phyloP scores from a whole-genome alignment of 2,888 invertebrate species.

The Pheosia gnoma region DNA sequence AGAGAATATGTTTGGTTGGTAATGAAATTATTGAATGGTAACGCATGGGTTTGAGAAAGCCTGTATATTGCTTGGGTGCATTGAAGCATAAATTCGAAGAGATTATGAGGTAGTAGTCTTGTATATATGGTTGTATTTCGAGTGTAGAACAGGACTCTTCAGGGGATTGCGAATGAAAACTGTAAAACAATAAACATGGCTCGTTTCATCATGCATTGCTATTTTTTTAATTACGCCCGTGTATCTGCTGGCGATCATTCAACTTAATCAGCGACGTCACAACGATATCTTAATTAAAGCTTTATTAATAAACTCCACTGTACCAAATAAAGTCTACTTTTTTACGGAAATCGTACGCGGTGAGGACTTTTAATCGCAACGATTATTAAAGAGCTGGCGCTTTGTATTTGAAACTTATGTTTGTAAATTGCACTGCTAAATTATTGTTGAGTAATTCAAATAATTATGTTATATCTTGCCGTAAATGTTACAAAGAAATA shows the following conservation, averaged over 20 bases:
- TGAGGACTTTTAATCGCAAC: constrained; percentile 36
- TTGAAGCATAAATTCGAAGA: too few species aligned
- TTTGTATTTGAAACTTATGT: too few species aligned
- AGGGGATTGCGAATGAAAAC: background rate
- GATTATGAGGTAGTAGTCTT: too few species aligned
- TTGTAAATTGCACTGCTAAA: too few species aligned
- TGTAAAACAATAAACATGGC: background rate
- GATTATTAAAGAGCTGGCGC: constrained; percentile 14
- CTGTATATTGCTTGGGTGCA: too few species aligned
- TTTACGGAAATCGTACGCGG: constrained; percentile 57
- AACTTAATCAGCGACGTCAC: constrained; percentile 70
- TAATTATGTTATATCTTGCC: too few species aligned
- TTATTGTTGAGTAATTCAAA: too few species aligned
- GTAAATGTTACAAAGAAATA: too few species aligned
- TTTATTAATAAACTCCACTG: constrained; percentile 72
- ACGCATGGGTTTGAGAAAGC: too few species aligned
- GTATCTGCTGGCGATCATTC: constrained; percentile 67
- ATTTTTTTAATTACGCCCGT: constrained; percentile 69
- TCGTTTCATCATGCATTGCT: constrained; percentile 45
- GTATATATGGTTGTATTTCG: too few species aligned
- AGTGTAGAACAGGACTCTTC: too few species aligned
- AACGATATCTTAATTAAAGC: constrained; percentile 77
- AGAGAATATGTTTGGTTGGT: background rate
- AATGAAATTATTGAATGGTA: background rate
- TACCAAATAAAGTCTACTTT: constrained; percentile 70